Percentiles rank a stretch among this genome's conserved stretches.
phyloP scores from a whole-genome alignment of 1,140 invertebrate species.

The Megalopta genalis region DNA sequence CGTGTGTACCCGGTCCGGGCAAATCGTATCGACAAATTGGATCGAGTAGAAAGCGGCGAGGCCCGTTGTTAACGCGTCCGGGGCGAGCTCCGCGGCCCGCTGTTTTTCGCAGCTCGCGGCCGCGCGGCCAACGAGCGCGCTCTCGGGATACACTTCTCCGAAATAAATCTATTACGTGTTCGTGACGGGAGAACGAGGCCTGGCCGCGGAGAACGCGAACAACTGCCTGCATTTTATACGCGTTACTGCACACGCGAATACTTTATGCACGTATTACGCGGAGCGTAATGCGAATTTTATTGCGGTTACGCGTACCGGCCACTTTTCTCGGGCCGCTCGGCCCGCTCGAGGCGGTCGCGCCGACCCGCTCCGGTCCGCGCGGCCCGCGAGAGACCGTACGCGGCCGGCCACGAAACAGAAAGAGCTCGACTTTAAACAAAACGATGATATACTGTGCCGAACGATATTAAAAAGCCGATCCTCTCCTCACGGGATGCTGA shows the following conservation, averaged over 20 bases:
- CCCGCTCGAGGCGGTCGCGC: conserved; percentile 17
- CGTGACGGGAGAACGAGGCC: conserved; percentile 21
- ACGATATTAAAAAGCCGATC: conserved; percentile 38
- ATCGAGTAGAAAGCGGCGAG: conserved; percentile 32
- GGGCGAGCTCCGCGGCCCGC: not conserved
- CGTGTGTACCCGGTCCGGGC: not conserved
- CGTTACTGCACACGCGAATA: conserved; percentile 50
- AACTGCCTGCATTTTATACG: conserved; percentile 34
- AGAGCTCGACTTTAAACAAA: conserved; percentile 36
- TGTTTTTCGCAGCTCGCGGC: not conserved
- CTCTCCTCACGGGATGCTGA: conserved; percentile 6
- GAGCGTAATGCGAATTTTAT: conserved; percentile 59
- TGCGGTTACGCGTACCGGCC: conserved; percentile 51
- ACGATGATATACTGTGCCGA: conserved; percentile 37
- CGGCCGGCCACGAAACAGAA: not conserved
- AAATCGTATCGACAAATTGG: conserved; percentile 28
- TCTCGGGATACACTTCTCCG: conserved; percentile 18
- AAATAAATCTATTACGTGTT: conserved; percentile 45
- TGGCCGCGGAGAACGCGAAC: conserved; percentile 27
- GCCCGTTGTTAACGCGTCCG: conserved; percentile 19
- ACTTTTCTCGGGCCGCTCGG: conserved; percentile 53
- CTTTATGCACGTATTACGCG: conserved; percentile 57
- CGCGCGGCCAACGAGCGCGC: no score
- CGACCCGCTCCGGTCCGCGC: no score
- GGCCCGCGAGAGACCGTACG: conserved; percentile 18